phyloP scores from a whole-genome alignment of 2,113 vertebrate genomes.

The Cyprinodon variegatus region DNA sequence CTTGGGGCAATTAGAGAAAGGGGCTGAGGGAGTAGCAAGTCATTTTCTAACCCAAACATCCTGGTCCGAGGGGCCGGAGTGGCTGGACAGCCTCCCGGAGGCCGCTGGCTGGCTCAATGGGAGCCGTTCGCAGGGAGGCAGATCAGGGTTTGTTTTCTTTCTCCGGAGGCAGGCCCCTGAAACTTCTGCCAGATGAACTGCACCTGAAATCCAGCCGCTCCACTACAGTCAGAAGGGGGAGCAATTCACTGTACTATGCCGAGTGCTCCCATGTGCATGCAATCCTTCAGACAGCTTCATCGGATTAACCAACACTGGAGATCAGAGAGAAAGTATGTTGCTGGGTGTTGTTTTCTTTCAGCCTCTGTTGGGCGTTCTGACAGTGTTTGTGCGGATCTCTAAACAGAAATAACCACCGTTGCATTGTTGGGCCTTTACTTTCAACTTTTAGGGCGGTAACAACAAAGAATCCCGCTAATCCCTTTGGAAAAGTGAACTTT shows the following conservation, averaged over 20 bases:
- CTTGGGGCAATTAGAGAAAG: conserved; percentile 78
- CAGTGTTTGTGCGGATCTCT: conserved; percentile 47
- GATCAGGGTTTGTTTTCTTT: conserved; percentile 77
- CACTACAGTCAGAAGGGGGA: conserved; percentile 57
- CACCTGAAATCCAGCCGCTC: conserved; percentile 67
- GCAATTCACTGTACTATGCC: conserved; percentile 44
- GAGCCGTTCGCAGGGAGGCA: conserved; percentile 68
- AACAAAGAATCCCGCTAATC: not conserved
- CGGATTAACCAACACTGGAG: conserved; percentile 10
- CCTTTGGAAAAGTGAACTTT: conserved; percentile 11
- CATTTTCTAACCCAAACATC: conserved; percentile 84
- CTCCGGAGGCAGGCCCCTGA: conserved; percentile 61
- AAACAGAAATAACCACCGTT: conserved; percentile 45
- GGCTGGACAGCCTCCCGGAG: conserved; percentile 65
- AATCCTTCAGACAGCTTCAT: conserved; percentile 48
- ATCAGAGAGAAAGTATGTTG: conserved; percentile 15
- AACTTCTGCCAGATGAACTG: conserved; percentile 78
- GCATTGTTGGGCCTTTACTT: conserved; percentile 7
- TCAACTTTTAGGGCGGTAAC: not conserved
- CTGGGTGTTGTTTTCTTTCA: conserved; percentile 17
- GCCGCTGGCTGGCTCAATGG: conserved; percentile 56
- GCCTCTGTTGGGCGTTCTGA: conserved; percentile 18
- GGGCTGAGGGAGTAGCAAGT: conserved; percentile 75
- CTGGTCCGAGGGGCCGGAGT: conserved; percentile 74
- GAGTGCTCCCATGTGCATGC: not conserved